Evolutionary conservation across 2,797 vertebrate genomes (phyloP), one percentile per base, ranked within the genome.

Genomic region (Paratrypauchen microcephalus): DNA sequence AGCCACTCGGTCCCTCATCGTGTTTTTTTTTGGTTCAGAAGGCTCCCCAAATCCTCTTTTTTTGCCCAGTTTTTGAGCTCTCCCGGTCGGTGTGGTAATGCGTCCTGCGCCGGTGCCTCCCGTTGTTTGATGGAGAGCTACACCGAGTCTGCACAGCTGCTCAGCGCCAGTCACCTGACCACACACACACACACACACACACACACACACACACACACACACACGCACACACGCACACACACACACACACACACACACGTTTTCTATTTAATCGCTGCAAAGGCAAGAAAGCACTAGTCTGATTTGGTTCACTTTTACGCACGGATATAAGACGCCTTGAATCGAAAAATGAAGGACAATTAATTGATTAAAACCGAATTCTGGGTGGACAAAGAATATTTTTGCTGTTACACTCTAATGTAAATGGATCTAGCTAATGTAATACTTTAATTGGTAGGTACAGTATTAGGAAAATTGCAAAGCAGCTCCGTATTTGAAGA

Each of bases 161-260:
- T 92, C 57, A 6, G 82, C 65, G 62, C 78, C 78, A 58, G 80
- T 93, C 92, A 94, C 91, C 86, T 94, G 93, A 94, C 89, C 88
- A 71, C 85, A 70, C 66, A 11, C 65, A 56, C 73, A n/a, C 66
- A 32, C 58, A 6, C 45, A 7, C 69, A 12, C 60, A 11, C 48
- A 60, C 24, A 18, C 18, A 8, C 5, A 24, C 24, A 28, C 60
- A 39, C 24, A 30, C 30, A 26, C 70, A 32, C 55, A 24, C 50
- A 72, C 65, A 67, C 65, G 6, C 62, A 52, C 73, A n/a, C 72
- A 36, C 58, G 7, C 45, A 11, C 69, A 6, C 60, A 72, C 65
- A 67, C 65, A 6, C 62, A 52, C 73, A n/a, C 72, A 36, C 58
- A 9, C 45, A 11, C 69, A 6, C 3, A 36, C 58, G 58, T 60